Base-by-base conservation (phyloP, 2,888 invertebrate genomes). In the Sinotaia quadrata region DNA sequence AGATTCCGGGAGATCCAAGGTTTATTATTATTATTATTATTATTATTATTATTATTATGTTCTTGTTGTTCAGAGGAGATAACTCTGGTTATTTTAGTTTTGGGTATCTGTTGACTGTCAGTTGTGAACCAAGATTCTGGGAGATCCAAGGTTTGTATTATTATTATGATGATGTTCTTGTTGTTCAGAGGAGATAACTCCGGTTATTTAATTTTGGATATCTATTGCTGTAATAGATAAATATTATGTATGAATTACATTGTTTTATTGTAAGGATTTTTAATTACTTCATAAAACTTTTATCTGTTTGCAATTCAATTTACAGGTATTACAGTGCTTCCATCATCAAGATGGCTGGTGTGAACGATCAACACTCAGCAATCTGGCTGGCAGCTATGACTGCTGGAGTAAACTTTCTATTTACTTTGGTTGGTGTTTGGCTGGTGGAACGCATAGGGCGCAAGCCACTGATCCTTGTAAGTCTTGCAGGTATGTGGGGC, bases 241-340 rank as follows among this genome's bases (percentile, higher is more conserved):
- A n/a, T n/a, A n/a, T n/a, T n/a, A n/a, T n/a, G n/a, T n/a, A n/a
- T n/a, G n/a, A n/a, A n/a, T n/a, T n/a, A n/a, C n/a, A n/a, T n/a
- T n/a, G n/a, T n/a, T n/a, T n/a, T n/a, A n/a, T n/a, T n/a, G n/a
- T n/a, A n/a, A n/a, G n/a, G n/a, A n/a, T n/a, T n/a, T n/a, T n/a
- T n/a, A n/a, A n/a, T n/a, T n/a, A n/a, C n/a, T n/a, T n/a, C n/a
- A n/a, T n/a, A n/a, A n/a, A n/a, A n/a, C n/a, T n/a, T n/a, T n/a
- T n/a, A n/a, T n/a, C n/a, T n/a, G n/a, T n/a, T n/a, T n/a, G n/a
- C n/a, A n/a, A n/a, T n/a, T n/a, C n/a, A 34, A 0, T 41, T 62
- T 76, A 29, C 78, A 90, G 89, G 89, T 91, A 91, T 81, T 91
- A 91, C 81, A 89, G 90, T 76, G 90, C 90, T 5, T 89, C 89